A percentile compares a stretch with the other conserved stretches of the same genome.
Evolutionary conservation across 2,797 vertebrate species (phyloP).

Genomic region (Syngnathus acus): DNA sequence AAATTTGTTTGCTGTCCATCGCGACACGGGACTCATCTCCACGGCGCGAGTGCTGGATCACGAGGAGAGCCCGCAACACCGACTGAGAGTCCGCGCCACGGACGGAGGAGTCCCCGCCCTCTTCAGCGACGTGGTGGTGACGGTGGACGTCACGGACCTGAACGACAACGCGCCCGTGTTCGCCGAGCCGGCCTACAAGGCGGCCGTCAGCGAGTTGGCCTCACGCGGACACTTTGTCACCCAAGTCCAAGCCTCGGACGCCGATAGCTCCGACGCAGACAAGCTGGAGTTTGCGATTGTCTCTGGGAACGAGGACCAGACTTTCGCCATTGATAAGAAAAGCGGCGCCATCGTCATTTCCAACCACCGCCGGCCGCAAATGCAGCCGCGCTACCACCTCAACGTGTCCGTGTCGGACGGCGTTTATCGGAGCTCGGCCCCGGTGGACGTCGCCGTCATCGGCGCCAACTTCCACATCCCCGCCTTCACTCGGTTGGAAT

Average conservation of each 20-base stretch:
- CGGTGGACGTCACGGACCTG: slow-evolving; percentile 80
- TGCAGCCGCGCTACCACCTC: slow-evolving; percentile 79
- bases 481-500: slow-evolving; percentile 82
- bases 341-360: slow-evolving; percentile 83
- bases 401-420: slow-evolving; percentile 90
- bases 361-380: slow-evolving; percentile 74
- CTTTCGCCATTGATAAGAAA: slow-evolving; percentile 80
- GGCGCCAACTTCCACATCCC: slow-evolving; percentile 91
- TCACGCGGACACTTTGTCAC: slow-evolving; percentile 85
- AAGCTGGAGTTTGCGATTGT: slow-evolving; percentile 86
- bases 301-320: slow-evolving; percentile 87
- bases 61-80: slow-evolving; percentile 77
- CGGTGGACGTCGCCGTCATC: slow-evolving; percentile 75
- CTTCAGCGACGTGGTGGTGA: slow-evolving; percentile 76
- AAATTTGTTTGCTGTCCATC: slow-evolving; percentile 83
- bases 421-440: slow-evolving; percentile 85
- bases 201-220: slow-evolving; percentile 82
- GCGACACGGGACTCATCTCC: slow-evolving; percentile 79
- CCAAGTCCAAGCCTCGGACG: slow-evolving; percentile 86
- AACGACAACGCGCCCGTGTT: slow-evolving; percentile 92
- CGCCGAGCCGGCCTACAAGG: slow-evolving; percentile 77
- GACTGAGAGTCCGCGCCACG: slow-evolving; percentile 75
- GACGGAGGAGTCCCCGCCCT: slow-evolving; percentile 88
- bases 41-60: slow-evolving; percentile 80
- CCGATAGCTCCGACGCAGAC: slow-evolving; percentile 78